Evolutionary conservation across 2,888 invertebrate species (phyloP).

Genomic region (Yponomeuta malinellus): DNA sequence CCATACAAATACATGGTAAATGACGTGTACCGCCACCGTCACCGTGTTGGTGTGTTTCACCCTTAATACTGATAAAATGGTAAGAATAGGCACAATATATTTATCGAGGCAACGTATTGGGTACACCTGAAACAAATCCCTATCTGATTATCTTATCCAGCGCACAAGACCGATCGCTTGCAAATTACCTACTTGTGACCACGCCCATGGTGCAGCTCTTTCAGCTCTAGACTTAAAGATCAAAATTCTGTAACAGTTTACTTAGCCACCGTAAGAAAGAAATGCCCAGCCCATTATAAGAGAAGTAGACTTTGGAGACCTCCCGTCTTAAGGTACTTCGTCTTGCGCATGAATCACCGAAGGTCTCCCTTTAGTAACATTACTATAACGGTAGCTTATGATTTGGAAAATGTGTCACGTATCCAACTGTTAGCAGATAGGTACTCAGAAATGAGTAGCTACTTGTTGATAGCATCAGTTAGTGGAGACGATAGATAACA

Average conservation of each 20-base stretch:
- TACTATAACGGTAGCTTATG: neutral
- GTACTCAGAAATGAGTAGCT: too few species aligned
- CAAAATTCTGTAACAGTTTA: neutral
- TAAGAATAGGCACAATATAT: too few species aligned
- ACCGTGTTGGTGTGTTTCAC: too few species aligned
- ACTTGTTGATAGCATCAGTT: too few species aligned
- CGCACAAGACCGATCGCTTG: neutral
- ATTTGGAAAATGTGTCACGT: constrained; percentile 3
- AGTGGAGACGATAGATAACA: too few species aligned
- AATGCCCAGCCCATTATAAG: neutral
- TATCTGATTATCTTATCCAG: neutral
- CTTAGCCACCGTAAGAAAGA: neutral
- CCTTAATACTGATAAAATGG: too few species aligned
- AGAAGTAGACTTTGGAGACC: neutral
- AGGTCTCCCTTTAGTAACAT: neutral
- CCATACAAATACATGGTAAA: too few species aligned
- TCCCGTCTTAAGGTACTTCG: neutral
- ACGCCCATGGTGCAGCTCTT: neutral
- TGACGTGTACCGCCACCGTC: too few species aligned
- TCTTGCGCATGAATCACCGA: neutral
- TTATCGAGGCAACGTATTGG: too few species aligned
- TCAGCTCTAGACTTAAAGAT: neutral
- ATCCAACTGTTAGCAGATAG: neutral
- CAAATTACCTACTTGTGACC: neutral
- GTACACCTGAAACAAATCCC: neutral